Evolutionary conservation across 2,113 vertebrate species (phyloP).

Genomic region (Oophaga pumilio): DNA sequence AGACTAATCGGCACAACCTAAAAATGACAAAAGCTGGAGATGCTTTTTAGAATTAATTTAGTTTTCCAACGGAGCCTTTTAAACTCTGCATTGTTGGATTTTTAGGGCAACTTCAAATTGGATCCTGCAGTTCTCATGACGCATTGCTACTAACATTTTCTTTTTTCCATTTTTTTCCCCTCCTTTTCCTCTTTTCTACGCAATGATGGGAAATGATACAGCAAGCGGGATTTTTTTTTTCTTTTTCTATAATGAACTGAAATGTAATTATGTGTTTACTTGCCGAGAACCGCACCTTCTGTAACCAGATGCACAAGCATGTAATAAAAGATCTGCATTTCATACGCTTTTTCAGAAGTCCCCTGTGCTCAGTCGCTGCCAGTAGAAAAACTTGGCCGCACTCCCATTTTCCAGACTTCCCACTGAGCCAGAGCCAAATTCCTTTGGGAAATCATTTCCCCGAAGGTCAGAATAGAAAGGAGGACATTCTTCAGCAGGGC

Average conservation of each 20-base stretch:
- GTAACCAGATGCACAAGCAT: slow-evolving; percentile 51
- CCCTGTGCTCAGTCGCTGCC: slow-evolving; percentile 60
- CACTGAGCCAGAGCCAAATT: slow-evolving; percentile 65
- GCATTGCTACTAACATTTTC: background rate
- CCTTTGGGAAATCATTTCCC: slow-evolving; percentile 71
- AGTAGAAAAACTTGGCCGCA: slow-evolving; percentile 63
- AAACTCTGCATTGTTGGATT: background rate
- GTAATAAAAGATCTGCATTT: slow-evolving; percentile 28
- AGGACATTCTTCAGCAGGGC: slow-evolving; percentile 62
- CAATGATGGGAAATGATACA: slow-evolving; percentile 31
- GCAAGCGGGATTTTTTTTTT: background rate
- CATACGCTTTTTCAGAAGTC: slow-evolving; percentile 64
- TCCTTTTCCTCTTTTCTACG: background rate
- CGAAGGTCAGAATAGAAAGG: slow-evolving; percentile 67
- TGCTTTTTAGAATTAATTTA: background rate
- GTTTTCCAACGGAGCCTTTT: background rate
- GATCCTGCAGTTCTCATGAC: background rate
- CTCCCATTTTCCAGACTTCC: slow-evolving; percentile 69
- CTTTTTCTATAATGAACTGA: background rate
- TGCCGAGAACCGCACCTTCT: slow-evolving; percentile 28
- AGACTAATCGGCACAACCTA: no score
- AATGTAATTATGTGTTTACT: slow-evolving; percentile 49
- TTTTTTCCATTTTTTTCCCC: background rate
- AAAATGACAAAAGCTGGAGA: background rate
- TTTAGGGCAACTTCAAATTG: background rate